Conservation (phyloP, 92 coral and sea anemone species). For the Epizoanthus fatuus region DNA sequence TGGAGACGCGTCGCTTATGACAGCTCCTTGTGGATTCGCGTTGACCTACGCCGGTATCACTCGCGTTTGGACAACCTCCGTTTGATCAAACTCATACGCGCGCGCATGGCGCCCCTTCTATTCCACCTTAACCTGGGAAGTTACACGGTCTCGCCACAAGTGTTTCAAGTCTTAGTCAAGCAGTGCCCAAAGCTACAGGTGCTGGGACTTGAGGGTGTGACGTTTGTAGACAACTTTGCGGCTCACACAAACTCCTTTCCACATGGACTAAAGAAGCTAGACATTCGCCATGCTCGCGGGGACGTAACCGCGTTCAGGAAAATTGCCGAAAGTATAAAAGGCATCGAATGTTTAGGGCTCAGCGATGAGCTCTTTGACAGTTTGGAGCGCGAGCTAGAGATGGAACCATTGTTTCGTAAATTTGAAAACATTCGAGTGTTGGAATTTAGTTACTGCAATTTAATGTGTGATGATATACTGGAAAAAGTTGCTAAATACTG, state of each 20-base stretch:
- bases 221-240: constrained; percentile 76
- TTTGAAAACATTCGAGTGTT: constrained; percentile 68
- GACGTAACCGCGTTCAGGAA: constrained; percentile 79
- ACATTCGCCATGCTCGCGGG: constrained; percentile 88
- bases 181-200: constrained; percentile 77
- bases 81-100: constrained; percentile 77
- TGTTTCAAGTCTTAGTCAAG: constrained; percentile 74
- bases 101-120: constrained; percentile 78
- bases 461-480: constrained; percentile 77
- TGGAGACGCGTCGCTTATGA: constrained; percentile 92
- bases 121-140: constrained; percentile 81
- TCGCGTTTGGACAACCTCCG: constrained; percentile 76
- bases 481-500: constrained; percentile 65
- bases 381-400: constrained; percentile 46
- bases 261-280: constrained; percentile 69
- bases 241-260: constrained; percentile 77
- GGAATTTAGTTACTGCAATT: constrained; percentile 89
- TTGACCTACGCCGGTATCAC: constrained; percentile 80
- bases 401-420: constrained; percentile 54
- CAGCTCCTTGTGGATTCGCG: constrained; percentile 86
- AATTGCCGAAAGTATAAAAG: constrained; percentile 64
- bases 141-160: constrained; percentile 78
- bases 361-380: constrained; percentile 79
- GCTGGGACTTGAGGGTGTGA: constrained; percentile 78
- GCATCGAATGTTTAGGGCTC: constrained; percentile 74